A percentile compares a stretch with the other conserved stretches of the same genome.
Evolutionary conservation across 1,140 invertebrate genomes (phyloP).

Genomic region (Drepana arcuata): DNA sequence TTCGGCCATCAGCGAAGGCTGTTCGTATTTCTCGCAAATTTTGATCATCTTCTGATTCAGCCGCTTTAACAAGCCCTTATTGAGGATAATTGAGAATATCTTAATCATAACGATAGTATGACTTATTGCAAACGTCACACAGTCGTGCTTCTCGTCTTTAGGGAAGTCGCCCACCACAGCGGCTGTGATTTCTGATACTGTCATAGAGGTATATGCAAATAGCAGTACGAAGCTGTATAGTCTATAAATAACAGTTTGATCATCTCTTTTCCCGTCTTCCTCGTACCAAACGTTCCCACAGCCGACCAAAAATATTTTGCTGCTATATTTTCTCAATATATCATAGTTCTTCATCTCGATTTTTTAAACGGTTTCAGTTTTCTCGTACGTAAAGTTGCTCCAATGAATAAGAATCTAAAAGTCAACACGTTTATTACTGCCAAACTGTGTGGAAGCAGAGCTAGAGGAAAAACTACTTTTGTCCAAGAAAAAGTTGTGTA

Average conservation of each 20-base stretch:
- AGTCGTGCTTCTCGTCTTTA: conserved; percentile 45
- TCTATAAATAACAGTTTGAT: conserved; percentile 30
- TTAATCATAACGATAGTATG: conserved; percentile 53
- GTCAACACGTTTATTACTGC: too few relatives aligned
- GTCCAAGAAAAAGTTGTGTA: too few relatives aligned
- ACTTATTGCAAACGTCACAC: conserved; percentile 42
- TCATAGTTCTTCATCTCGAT: conserved; percentile 45
- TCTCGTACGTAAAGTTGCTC: too few relatives aligned
- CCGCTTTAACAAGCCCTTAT: conserved; percentile 35
- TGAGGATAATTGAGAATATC: conserved; percentile 38
- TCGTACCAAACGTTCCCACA: conserved; percentile 55
- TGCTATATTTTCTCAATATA: conserved; percentile 39
- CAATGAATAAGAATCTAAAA: too few relatives aligned
- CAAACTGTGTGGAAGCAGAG: too few relatives aligned
- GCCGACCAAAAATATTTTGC: conserved; percentile 40
- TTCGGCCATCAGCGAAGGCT: conserved; percentile 26
- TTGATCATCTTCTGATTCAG: conserved; percentile 36
- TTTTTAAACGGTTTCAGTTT: too few relatives aligned
- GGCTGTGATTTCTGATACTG: conserved; percentile 46
- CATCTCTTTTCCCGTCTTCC: conserved; percentile 31
- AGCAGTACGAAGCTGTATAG: conserved; percentile 25
- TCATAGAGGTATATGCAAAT: conserved; percentile 36
- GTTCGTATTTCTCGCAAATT: conserved; percentile 36
- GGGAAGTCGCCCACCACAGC: conserved; percentile 41
- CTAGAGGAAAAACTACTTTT: too few relatives aligned